Conservation (phyloP, 2,113 vertebrate species). For the Mesocricetus auratus region DNA sequence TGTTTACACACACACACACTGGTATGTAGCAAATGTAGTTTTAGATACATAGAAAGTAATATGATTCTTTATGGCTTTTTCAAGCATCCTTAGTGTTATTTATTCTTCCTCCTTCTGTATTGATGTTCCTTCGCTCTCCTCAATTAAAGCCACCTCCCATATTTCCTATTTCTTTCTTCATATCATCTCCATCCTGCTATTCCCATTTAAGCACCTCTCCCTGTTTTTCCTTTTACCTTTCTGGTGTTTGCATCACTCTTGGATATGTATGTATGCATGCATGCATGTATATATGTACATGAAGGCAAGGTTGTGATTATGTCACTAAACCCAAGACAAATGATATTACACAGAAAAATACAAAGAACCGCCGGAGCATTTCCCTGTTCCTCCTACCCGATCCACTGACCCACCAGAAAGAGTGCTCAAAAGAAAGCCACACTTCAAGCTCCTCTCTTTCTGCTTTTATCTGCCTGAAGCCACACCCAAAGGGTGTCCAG, state of each 20-base stretch:
- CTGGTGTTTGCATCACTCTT: neutral
- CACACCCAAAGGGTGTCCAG: too few relatives aligned
- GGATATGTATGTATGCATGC: neutral
- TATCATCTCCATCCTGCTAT: neutral
- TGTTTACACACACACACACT: neutral
- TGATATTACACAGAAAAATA: too few relatives aligned
- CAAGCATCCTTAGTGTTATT: neutral
- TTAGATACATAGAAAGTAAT: neutral
- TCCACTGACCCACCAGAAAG: too few relatives aligned
- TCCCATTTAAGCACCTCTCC: neutral
- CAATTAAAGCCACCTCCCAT: neutral
- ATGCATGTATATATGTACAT: too few relatives aligned
- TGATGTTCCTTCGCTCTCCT: neutral
- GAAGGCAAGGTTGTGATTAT: too few relatives aligned
- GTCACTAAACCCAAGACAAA: too few relatives aligned
- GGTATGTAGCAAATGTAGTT: neutral
- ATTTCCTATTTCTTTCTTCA: neutral
- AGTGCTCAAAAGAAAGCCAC: too few relatives aligned
- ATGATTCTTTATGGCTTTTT: neutral
- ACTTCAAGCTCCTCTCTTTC: too few relatives aligned
- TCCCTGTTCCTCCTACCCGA: too few relatives aligned
- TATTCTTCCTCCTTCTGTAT: neutral
- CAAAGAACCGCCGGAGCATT: too few relatives aligned
- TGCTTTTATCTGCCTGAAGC: too few relatives aligned
- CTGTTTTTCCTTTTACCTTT: neutral